Evolutionary conservation across 1,140 invertebrate species (phyloP), one percentile per base, ranked within the genome.

Genomic region (Caenorhabditis briggsae): DNA sequence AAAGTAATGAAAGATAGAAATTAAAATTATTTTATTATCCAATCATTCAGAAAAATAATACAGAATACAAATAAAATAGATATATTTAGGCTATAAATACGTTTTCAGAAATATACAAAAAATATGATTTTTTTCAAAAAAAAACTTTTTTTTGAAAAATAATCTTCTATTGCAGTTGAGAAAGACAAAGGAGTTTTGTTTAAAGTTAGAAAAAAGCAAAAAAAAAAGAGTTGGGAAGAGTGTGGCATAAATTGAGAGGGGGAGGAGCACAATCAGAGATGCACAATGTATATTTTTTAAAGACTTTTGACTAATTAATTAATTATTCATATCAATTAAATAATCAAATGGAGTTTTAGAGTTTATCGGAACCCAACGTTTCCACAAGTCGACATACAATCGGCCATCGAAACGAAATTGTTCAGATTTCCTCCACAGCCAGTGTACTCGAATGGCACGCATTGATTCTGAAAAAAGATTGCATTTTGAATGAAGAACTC

Each of bases 381-480:
- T 23, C 89, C 89, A 50, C 90, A 90, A 20, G 88, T 90, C 50
- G 86, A 46, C 70, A 82, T 85, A 59, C 90, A 91, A 70, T 91
- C 90, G 1, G 50, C 55, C 87, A 91, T 90, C 46, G 88, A 88
- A 7, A 86, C 61, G 85, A 91, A 92, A 55, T 91, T 91, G 87
- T 91, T 92, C 55, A 92, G 83, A 33, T 90, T 91, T 14, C 90
- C 90, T 23, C 90, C 91, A 82, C 91, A 92, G 41, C 91, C 91
- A 82, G 90, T 90, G 82, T 92, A 92, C 56, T 92, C 90, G 82
- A 92, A 92, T n/a, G 90, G 64, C 20, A 91, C 88, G 74, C 91
- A 92, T 82, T 90, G 87, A 20, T 86, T 87, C 91, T 92, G 87
- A 84, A 91, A 84, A 41, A 14, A 18, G 25, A 25, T 18, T 18